Evolutionary conservation across 2,113 vertebrate species (phyloP).

Genomic region (Dasypus novemcinctus): DNA sequence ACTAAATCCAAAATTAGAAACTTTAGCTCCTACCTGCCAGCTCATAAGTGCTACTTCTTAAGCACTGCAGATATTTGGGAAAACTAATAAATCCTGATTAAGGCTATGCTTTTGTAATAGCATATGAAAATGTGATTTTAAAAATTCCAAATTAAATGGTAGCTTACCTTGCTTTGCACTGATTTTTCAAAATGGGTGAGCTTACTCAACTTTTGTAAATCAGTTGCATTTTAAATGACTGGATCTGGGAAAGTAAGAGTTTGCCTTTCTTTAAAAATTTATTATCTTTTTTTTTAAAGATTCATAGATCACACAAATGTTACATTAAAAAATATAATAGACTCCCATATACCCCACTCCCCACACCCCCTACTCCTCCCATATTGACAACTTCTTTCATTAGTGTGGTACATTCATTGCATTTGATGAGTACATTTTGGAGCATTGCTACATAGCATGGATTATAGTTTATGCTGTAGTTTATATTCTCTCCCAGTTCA

Average conservation of each 20-base stretch:
- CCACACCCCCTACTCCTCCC: no score
- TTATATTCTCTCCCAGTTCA: no score
- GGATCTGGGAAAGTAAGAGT: not conserved
- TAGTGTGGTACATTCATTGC: no score
- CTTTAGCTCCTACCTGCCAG: not conserved
- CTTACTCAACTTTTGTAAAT: not conserved
- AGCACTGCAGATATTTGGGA: slow-evolving; percentile 13
- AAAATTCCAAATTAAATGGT: not conserved
- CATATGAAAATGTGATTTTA: not conserved
- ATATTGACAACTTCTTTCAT: no score
- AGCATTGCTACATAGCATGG: no score
- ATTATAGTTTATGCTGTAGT: no score
- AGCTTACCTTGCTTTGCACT: not conserved
- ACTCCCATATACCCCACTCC: no score
- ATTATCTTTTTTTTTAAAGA: no score
- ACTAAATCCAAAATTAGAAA: slow-evolving; percentile 3
- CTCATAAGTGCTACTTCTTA: slow-evolving; percentile 35
- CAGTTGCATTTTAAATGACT: slow-evolving; percentile 42
- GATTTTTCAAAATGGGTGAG: not conserved
- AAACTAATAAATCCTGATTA: slow-evolving; percentile 38
- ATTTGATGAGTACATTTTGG: no score
- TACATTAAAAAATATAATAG: no score
- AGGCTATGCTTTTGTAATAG: not conserved
- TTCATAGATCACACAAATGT: no score
- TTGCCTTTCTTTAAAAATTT: no score